phyloP scores from a whole-genome alignment of 2,888 invertebrate genomes.

The Tuta absoluta region DNA sequence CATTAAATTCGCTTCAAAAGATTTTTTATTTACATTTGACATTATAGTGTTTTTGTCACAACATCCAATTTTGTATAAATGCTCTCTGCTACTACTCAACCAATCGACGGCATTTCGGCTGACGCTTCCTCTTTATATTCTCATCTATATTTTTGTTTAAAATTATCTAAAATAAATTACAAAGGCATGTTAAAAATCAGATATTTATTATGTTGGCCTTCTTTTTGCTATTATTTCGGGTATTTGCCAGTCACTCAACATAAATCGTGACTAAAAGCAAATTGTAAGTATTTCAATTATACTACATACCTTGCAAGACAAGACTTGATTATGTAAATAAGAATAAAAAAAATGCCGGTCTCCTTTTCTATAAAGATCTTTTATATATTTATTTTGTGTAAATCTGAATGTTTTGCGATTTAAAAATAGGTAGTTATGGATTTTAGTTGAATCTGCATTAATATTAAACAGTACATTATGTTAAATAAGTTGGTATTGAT shows the following conservation, averaged over 20 bases:
- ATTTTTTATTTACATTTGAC: not conserved
- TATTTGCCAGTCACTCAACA: not conserved
- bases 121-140: not conserved
- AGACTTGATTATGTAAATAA: not conserved
- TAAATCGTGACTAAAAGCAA: not conserved
- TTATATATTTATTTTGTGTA: not conserved
- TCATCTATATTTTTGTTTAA: too few relatives aligned
- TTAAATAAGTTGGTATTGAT: conserved; percentile 5
- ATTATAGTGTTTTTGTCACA: not conserved
- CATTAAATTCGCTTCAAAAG: not conserved
- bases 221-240: not conserved
- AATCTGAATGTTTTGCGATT: not conserved
- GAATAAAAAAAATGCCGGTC: too few relatives aligned
- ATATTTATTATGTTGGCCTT: not conserved
- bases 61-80: not conserved
- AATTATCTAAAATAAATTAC: too few relatives aligned
- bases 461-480: conserved; percentile 9
- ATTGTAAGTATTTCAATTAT: not conserved
- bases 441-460: conserved; percentile 3
- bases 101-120: not conserved
- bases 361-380: not conserved
- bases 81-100: not conserved
- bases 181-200: not conserved
- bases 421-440: not conserved
- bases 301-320: not conserved